Conservation (phyloP, 2,888 invertebrate species). For the Spilarctia lutea region DNA sequence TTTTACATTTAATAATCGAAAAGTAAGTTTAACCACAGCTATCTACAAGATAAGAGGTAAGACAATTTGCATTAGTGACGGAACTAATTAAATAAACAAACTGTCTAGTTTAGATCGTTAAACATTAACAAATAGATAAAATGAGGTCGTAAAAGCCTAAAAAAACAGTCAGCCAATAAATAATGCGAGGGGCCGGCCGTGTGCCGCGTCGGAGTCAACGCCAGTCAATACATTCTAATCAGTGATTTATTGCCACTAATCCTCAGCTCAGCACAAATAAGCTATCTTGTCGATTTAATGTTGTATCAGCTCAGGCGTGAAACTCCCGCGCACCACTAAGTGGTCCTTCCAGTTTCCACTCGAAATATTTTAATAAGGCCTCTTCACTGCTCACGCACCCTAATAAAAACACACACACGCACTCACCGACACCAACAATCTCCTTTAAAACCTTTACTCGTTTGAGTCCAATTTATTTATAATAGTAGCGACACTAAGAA, state of each 20-base stretch:
- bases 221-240: slow-evolving; percentile 87
- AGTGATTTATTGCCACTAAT: slow-evolving; percentile 86
- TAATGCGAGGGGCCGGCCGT: slow-evolving; percentile 69
- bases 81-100: slow-evolving; percentile 75
- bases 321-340: slow-evolving; percentile 86
- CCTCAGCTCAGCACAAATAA: slow-evolving; percentile 86
- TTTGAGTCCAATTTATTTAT: slow-evolving; percentile 80
- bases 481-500: slow-evolving; percentile 85
- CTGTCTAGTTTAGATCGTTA: slow-evolving; percentile 67
- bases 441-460: slow-evolving; percentile 71
- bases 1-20: slow-evolving; percentile 55
- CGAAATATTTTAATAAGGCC: slow-evolving; percentile 87
- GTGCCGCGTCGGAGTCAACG: slow-evolving; percentile 78
- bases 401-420: slow-evolving; percentile 83
- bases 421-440: slow-evolving; percentile 70
- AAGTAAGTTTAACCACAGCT: slow-evolving; percentile 50
- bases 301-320: slow-evolving; percentile 86
- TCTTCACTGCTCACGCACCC: slow-evolving; percentile 85
- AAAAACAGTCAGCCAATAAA: slow-evolving; percentile 77
- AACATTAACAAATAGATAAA: slow-evolving; percentile 75
- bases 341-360: slow-evolving; percentile 87
- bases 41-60: slow-evolving; percentile 60
- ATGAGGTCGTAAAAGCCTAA: slow-evolving; percentile 77
- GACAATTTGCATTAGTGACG: slow-evolving; percentile 66
- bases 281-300: slow-evolving; percentile 87